Evolutionary conservation across 2,113 vertebrate genomes (phyloP).

Genomic region (Neomonachus schauinslandi): DNA sequence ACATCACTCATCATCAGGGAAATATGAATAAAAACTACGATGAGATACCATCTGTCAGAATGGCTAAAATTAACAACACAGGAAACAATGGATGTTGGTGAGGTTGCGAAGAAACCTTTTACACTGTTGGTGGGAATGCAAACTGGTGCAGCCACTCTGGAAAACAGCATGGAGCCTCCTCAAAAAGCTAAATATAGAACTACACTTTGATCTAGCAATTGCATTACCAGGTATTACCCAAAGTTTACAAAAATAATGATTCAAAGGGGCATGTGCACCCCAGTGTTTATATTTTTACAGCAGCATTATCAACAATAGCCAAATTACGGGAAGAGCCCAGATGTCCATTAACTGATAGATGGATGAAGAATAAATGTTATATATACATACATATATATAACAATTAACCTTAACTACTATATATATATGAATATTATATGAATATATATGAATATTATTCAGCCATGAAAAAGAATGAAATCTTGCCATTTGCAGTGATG

Average conservation of each 20-base stretch:
- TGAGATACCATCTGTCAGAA: background rate
- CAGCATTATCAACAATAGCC: background rate
- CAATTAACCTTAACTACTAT: background rate
- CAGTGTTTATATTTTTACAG: background rate
- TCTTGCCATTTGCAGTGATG: background rate
- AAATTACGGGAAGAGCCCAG: background rate
- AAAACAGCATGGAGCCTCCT: background rate
- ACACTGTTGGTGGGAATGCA: background rate
- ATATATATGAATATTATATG: background rate
- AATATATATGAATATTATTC: background rate
- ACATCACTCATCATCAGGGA: background rate
- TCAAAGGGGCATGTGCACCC: background rate
- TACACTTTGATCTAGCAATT: background rate
- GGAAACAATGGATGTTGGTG: background rate
- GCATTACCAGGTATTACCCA: background rate
- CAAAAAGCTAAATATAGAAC: background rate
- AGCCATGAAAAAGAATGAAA: background rate
- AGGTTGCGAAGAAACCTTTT: background rate
- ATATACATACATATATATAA: too few relatives aligned
- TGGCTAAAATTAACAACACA: background rate
- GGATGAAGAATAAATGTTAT: background rate
- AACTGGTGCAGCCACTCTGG: background rate
- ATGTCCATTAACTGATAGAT: background rate
- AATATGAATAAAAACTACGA: background rate
- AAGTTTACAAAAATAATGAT: background rate